A percentile compares a stretch with the other conserved stretches of the same genome.
Evolutionary conservation across 1,140 invertebrate genomes (phyloP).

Genomic region (Heliconius nattereri): DNA sequence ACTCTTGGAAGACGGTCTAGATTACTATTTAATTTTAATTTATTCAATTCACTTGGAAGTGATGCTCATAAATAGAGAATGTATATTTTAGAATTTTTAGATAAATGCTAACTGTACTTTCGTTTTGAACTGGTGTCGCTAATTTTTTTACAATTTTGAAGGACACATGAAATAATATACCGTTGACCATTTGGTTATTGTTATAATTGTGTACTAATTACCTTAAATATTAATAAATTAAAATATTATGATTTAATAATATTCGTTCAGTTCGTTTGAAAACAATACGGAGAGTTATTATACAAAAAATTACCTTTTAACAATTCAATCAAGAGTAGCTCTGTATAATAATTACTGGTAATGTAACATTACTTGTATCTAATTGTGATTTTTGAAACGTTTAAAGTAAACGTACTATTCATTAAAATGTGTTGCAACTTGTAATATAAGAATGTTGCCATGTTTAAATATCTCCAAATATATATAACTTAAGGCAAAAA

Average conservation of each 20-base stretch:
- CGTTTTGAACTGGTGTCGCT: background rate
- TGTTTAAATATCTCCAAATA: constrained; percentile 12
- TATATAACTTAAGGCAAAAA: constrained; percentile 19
- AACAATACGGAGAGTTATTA: too few relatives aligned
- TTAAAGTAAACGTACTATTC: too few relatives aligned
- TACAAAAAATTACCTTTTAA: too few relatives aligned
- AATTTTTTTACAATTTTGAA: background rate
- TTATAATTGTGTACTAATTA: background rate
- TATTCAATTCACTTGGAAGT: background rate
- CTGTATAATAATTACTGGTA: too few relatives aligned
- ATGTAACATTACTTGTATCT: too few relatives aligned
- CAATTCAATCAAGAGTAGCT: too few relatives aligned
- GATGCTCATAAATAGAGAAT: background rate
- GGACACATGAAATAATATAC: background rate
- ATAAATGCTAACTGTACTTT: background rate
- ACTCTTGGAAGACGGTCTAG: background rate
- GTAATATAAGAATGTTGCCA: constrained; percentile 15
- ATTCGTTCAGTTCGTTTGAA: too few relatives aligned
- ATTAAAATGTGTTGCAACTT: background rate
- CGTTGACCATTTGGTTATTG: background rate
- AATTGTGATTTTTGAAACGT: too few relatives aligned
- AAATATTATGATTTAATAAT: too few relatives aligned
- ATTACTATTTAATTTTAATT: background rate
- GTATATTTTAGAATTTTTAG: background rate
- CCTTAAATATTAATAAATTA: too few relatives aligned